Percentiles rank a stretch among this genome's conserved stretches.
Evolutionary conservation across 2,888 invertebrate genomes (phyloP).

Genomic region (Orthonychiurus folsomi): DNA sequence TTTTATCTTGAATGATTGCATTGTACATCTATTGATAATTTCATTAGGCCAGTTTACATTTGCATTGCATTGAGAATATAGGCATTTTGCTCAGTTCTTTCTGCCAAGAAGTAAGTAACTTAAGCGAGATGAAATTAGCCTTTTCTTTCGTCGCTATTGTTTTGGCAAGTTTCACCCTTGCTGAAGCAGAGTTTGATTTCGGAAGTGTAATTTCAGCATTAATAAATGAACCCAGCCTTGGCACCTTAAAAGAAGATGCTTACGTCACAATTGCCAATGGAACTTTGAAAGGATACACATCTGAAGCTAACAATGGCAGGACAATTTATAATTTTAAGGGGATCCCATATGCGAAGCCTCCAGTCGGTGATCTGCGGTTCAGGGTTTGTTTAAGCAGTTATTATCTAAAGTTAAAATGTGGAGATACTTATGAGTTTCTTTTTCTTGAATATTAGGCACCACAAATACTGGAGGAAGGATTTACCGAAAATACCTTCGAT

Average conservation of each 20-base stretch:
- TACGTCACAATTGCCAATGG: constrained; percentile 17
- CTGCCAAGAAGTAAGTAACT: too few relatives aligned
- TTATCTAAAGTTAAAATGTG: not conserved
- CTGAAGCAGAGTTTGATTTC: too few relatives aligned
- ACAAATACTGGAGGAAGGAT: constrained; percentile 14
- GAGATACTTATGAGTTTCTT: not conserved
- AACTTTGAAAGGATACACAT: constrained; percentile 14
- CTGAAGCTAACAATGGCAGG: constrained; percentile 5
- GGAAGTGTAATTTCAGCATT: too few relatives aligned
- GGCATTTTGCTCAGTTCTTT: too few relatives aligned
- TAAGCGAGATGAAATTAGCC: too few relatives aligned
- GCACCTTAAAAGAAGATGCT: not conserved
- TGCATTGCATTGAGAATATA: too few relatives aligned
- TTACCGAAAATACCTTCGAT: constrained; percentile 17
- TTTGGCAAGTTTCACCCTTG: too few relatives aligned
- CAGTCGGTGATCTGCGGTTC: constrained; percentile 14
- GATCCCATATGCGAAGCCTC: constrained; percentile 19
- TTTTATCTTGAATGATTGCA: too few relatives aligned
- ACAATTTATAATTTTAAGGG: constrained; percentile 14
- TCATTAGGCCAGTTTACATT: too few relatives aligned
- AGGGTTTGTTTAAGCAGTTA: constrained; percentile 9
- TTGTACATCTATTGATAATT: too few relatives aligned
- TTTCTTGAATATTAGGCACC: constrained; percentile 14
- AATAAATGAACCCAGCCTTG: too few relatives aligned
- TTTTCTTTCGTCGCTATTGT: too few relatives aligned